A percentile compares a stretch with the other conserved stretches of the same genome.
phyloP scores from a whole-genome alignment of 2,113 vertebrate species.

The Struthidea cinerea region DNA sequence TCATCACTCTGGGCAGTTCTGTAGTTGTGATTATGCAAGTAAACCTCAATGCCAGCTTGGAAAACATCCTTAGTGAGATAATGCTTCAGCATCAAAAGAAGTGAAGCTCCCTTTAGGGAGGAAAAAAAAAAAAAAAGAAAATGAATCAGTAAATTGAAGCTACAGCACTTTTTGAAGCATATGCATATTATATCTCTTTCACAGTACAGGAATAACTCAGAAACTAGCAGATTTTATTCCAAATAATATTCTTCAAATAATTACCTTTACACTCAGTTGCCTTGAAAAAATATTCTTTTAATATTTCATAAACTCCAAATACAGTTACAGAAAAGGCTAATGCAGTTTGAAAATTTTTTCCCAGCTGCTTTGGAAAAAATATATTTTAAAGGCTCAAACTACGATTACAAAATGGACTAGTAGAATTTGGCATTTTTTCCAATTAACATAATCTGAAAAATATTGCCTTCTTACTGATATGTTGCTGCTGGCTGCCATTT shows the following conservation, averaged over 20 bases:
- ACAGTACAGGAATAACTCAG: background rate
- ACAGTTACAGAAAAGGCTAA: background rate
- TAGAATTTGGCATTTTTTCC: background rate
- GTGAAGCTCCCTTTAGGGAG: constrained; percentile 82
- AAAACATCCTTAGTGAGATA: constrained; percentile 82
- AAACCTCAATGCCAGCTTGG: constrained; percentile 80
- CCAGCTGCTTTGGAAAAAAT: background rate
- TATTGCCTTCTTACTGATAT: background rate
- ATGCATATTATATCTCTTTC: background rate
- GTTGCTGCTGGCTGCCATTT: background rate
- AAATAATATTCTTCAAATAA: background rate
- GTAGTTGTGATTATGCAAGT: constrained; percentile 79
- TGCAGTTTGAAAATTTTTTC: background rate
- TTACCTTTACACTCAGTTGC: background rate
- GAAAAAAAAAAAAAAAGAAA: background rate
- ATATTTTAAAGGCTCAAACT: background rate
- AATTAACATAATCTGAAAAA: background rate
- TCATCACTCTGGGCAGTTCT: constrained; percentile 80
- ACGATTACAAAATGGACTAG: background rate
- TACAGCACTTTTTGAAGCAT: background rate
- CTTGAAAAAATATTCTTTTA: background rate
- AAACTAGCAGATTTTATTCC: background rate
- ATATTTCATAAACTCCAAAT: background rate
- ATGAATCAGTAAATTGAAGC: background rate
- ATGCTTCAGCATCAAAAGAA: constrained; percentile 89